Base-by-base conservation (phyloP, 2,888 invertebrate species). In the Acheta domesticus region DNA sequence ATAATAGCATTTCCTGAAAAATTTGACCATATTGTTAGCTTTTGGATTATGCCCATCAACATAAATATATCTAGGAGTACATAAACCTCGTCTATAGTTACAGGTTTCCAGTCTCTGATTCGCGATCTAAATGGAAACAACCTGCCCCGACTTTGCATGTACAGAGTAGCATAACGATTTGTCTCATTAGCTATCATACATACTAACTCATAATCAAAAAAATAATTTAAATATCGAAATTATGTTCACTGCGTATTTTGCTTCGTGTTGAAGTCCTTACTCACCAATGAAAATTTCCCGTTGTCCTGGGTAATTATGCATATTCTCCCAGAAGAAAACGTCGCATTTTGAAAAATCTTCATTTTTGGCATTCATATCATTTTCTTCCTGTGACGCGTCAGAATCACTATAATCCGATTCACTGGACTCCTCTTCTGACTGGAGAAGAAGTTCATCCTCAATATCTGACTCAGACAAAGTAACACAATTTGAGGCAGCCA, bases 1-100 rank as follows among this genome's bases (percentile, higher is more conserved):
- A 80, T 48, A 50, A 76, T 8, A 73, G 50, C 23, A 73, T 78
- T 78, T 36, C 23, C 76, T 36, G 78, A 78, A 73, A 78, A 80
- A 76, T 80, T 78, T 1, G 78, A 75, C 19, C 49, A n/a, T n/a
- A n/a, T n/a, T n/a, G n/a, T n/a, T n/a, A 75, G 77, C 20, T 79
- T 79, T 19, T 76, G 74, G 1, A 79, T 74, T 49, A 79, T 79
- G 19, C 48, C 76, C 77, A 79, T 79, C 14, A 79, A n/a, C 79
- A 79, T 79, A n/a, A 77, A 73, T 19, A 77, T 36, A 3, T 23
- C 74, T 20, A 79, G 5, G 62, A 73, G 11, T 16, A 76, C 49
- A n/a, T 79, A 77, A 14, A 79, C 76, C 48, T 79, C 76, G 49
- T 62, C 76, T 48, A 14, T 36, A 1, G 74, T 74, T 16, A 78